These are phyloP conservation scores for Hirundichthys speculiger DNA, from an alignment of 2,113 vertebrate genomes.

Conservation along the genomic window DNA sequence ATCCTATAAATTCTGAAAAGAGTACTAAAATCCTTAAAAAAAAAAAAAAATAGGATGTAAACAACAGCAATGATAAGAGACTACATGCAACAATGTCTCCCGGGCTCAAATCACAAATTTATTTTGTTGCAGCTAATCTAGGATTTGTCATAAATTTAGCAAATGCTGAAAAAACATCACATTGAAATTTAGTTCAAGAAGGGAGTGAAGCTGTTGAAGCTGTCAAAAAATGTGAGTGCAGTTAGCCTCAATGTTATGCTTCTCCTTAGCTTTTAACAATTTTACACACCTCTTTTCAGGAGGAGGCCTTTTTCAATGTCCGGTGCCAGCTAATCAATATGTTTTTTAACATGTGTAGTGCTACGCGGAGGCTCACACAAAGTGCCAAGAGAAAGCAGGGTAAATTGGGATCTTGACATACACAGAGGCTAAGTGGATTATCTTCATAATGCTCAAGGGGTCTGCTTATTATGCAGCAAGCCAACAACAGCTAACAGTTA, in stretches of 20 bases:
- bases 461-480: conserved; percentile 39
- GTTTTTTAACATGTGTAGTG: conserved; percentile 44
- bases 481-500: conserved; percentile 5
- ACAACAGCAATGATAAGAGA: conserved; percentile 16
- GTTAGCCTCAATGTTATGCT: conserved; percentile 10
- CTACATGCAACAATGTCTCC: conserved; percentile 4
- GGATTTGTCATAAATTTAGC: conserved; percentile 24
- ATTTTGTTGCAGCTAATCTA: conserved; percentile 32
- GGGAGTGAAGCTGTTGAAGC: conserved; percentile 1
- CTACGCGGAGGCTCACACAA: conserved; percentile 4
- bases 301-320: background rate
- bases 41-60: no score
- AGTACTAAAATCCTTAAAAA: no score
- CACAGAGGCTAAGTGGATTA: conserved; percentile 66
- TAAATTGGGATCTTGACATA: conserved; percentile 57
- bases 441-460: conserved; percentile 51
- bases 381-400: conserved; percentile 41
- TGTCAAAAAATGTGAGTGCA: conserved; percentile 17
- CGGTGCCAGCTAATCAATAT: conserved; percentile 39
- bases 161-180: conserved; percentile 8
- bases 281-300: conserved; percentile 9
- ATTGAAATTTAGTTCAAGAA: conserved; percentile 28
- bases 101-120: conserved; percentile 3
- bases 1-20: no score
- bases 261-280: conserved; percentile 1